phyloP scores from a whole-genome alignment of 2,797 vertebrate species.

The Chromobotia macracanthus region DNA sequence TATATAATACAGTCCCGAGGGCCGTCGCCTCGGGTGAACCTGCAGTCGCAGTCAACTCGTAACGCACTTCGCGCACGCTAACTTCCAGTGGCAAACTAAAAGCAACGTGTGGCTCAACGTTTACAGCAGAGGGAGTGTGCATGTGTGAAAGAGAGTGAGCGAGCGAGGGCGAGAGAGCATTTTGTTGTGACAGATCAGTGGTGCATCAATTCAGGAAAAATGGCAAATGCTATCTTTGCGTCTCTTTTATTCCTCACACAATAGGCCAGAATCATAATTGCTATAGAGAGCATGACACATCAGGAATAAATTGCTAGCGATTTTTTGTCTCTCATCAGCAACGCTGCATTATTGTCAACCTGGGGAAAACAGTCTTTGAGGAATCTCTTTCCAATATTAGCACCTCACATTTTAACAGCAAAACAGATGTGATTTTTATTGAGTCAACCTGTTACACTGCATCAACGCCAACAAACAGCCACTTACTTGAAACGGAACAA shows the following conservation, averaged over 20 bases:
- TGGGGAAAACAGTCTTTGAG: conserved; percentile 25
- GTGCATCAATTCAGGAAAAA: conserved; percentile 8
- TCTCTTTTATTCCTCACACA: conserved; percentile 33
- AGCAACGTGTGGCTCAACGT: conserved; percentile 1
- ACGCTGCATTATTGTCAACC: conserved; percentile 38
- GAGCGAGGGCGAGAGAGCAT: conserved; percentile 8
- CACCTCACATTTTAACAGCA: conserved; percentile 53
- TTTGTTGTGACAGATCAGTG: conserved; percentile 24
- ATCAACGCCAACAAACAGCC: conserved; percentile 29
- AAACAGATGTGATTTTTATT: conserved; percentile 37
- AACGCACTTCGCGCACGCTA: not conserved
- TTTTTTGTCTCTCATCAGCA: conserved; percentile 18
- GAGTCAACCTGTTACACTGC: conserved; percentile 28
- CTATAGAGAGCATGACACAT: conserved; percentile 31
- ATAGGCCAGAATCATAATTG: conserved; percentile 47
- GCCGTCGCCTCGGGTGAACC: conserved; percentile 15
- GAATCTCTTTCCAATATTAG: conserved; percentile 46
- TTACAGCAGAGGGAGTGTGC: conserved; percentile 8
- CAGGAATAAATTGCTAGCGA: conserved; percentile 38
- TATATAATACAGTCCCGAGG: conserved; percentile 61
- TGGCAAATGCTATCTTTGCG: conserved; percentile 40
- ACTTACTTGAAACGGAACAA: conserved; percentile 7
- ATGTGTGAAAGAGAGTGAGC: too few species aligned
- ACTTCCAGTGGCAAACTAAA: not conserved
- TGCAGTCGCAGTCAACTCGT: not conserved